Conservation (phyloP, 2,113 vertebrate genomes). For the Jacana jacana region DNA sequence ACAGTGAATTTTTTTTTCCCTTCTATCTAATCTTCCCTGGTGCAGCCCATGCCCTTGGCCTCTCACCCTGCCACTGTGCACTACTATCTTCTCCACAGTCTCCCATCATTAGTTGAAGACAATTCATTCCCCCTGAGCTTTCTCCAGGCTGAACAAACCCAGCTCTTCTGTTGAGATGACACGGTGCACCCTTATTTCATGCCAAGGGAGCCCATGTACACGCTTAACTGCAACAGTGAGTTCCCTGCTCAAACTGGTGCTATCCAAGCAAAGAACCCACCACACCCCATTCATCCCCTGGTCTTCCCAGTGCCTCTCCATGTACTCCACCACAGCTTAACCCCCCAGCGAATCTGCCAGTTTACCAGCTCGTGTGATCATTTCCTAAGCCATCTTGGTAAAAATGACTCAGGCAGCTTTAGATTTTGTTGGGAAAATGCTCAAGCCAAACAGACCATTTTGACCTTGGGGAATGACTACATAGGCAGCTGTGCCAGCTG, state of each 20-base stretch:
- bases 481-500: background rate
- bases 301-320: background rate
- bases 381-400: background rate
- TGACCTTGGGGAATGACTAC: background rate
- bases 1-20: background rate
- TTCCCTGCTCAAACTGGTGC: background rate
- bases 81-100: background rate
- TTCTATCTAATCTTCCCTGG: background rate
- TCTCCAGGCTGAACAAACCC: background rate
- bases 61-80: background rate
- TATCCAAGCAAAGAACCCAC: background rate
- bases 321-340: background rate
- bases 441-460: background rate
- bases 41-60: background rate
- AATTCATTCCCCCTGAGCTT: background rate
- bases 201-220: fast-evolving
- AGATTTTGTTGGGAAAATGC: background rate
- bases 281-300: background rate
- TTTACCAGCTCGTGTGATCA: fast-evolving
- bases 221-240: background rate
- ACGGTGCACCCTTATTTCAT: background rate
- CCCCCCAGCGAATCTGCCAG: background rate
- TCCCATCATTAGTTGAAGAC: background rate
- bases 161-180: background rate
- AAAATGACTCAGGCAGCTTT: background rate